Base-by-base conservation (phyloP, 1,140 invertebrate species). In the Bombus soroeensis region DNA sequence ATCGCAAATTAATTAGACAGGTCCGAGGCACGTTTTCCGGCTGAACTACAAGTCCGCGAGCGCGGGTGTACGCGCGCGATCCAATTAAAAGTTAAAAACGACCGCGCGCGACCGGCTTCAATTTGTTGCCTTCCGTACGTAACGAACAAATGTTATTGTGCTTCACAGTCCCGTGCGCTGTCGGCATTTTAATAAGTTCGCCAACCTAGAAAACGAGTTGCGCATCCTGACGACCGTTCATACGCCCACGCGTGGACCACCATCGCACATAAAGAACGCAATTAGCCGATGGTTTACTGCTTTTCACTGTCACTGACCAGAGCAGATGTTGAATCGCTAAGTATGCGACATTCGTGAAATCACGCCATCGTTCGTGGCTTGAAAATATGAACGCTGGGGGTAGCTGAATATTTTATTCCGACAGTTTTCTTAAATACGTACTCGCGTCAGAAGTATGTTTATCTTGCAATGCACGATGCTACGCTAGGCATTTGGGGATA, bases 71-170 rank as follows among this genome's bases (percentile, higher is more conserved):
- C 18, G 28, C 59, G 75, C 59, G 59, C 66, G 74, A 88, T 90
- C 84, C 81, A 90, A 90, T 90, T 90, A 90, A 90, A 88, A 90
- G 87, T 86, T 90, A 88, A 90, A 90, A 90, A 87, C 85, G 76
- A 41, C 37, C 62, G 53, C 64, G 39, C 68, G 70, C 37, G 18
- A 57, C 75, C 62, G 34, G 82, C 59, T 79, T 87, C 86, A 87
- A 85, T 83, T 83, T 83, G 81, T 74, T 89, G 89, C 80, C 88
- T 74, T 83, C 81, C 79, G 75, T 68, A 66, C 39, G 37, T 77
- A 71, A 75, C 77, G 78, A 73, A 83, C 87, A 88, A 89, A 88
- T 78, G 85, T 86, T 83, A 86, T 88, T 89, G 85, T 87, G 72
- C 84, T 89, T 83, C 81, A 87, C 75, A 85, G 37, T 12, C n/a